Conservation (phyloP, 2,888 invertebrate genomes). For the Drosophila picticornis region DNA sequence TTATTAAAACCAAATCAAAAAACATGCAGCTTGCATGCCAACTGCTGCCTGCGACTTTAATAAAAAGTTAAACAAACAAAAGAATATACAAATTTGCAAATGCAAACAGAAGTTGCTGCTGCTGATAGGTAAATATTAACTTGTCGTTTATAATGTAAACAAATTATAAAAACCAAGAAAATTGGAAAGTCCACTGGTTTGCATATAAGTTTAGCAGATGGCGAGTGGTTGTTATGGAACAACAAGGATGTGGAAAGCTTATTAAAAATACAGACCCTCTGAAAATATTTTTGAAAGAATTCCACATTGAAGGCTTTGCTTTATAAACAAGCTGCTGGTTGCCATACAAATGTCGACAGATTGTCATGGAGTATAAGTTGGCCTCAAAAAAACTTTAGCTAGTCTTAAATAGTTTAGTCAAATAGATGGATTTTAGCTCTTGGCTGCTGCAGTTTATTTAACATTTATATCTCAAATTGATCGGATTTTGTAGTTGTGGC, state of each 20-base stretch:
- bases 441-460: neutral
- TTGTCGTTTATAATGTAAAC: neutral
- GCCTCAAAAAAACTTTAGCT: neutral
- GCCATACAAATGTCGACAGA: neutral
- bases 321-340: neutral
- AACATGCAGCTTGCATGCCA: neutral
- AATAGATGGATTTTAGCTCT: neutral
- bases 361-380: neutral
- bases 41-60: neutral
- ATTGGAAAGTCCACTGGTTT: neutral
- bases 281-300: neutral
- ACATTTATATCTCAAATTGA: neutral
- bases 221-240: neutral
- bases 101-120: neutral
- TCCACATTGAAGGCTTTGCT: neutral
- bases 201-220: neutral
- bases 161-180: neutral
- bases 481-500: neutral
- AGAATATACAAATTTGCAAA: neutral
- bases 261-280: neutral
- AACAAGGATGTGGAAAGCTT: neutral
- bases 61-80: neutral
- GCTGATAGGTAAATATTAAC: neutral
- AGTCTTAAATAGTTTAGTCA: neutral
- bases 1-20: neutral